phyloP scores from a whole-genome alignment of 2,113 vertebrate species.

The Nesoenas mayeri region DNA sequence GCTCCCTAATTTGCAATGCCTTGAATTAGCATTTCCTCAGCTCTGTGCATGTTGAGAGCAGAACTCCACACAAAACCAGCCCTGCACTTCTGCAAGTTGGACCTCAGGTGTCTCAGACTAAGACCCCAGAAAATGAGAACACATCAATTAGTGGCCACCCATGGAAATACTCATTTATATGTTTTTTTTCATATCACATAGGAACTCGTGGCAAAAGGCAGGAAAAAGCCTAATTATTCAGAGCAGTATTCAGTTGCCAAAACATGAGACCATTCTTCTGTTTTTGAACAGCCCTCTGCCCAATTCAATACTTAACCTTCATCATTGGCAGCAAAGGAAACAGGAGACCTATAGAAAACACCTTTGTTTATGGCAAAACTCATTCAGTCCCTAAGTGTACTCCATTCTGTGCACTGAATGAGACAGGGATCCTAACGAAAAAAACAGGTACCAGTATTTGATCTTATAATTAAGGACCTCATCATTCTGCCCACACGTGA shows the following conservation, averaged over 20 bases:
- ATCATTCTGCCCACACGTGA: background rate
- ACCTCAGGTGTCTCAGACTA: constrained; percentile 34
- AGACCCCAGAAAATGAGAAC: constrained; percentile 30
- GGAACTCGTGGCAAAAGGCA: constrained; percentile 14
- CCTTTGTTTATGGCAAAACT: background rate
- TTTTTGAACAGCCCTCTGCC: background rate
- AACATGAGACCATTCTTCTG: constrained; percentile 35
- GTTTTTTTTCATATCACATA: constrained; percentile 1
- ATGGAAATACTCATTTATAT: constrained; percentile 26
- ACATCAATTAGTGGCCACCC: constrained; percentile 47
- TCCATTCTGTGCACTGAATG: constrained; percentile 5
- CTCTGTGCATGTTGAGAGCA: background rate
- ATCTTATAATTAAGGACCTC: constrained; percentile 11
- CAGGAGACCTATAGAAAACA: constrained; percentile 19
- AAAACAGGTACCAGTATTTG: background rate
- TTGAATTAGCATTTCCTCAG: background rate
- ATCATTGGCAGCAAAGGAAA: background rate
- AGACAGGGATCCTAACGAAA: background rate
- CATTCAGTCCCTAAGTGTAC: background rate
- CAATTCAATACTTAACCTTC: constrained; percentile 43
- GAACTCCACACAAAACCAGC: background rate
- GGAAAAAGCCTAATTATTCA: constrained; percentile 32
- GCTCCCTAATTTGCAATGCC: background rate
- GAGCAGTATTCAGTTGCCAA: constrained; percentile 28
- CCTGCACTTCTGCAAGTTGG: background rate